Conservation (phyloP, 2,888 invertebrate species). For the Unio pictorum region DNA sequence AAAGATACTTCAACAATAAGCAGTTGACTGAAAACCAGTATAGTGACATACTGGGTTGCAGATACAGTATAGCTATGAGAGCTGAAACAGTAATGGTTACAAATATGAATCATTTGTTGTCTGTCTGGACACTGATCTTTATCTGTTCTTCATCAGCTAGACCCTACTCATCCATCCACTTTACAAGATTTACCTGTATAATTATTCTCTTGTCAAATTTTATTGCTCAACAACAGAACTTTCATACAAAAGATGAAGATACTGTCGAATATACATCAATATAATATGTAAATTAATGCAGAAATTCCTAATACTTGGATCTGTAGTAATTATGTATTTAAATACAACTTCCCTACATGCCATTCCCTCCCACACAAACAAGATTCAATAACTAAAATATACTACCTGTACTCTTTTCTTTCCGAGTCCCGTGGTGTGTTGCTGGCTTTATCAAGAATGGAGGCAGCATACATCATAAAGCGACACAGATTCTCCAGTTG, state of each 20-base stretch:
- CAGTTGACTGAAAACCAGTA: no score
- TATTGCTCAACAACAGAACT: neutral
- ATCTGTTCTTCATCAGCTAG: no score
- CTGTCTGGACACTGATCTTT: no score
- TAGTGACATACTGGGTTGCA: no score
- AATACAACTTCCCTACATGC: neutral
- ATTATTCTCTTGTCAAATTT: neutral
- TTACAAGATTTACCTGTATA: no score
- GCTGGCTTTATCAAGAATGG: conserved; percentile 48
- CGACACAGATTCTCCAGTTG: conserved; percentile 67
- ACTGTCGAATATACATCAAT: neutral
- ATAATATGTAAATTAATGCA: neutral
- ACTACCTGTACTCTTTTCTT: conserved; percentile 55
- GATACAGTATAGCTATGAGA: no score
- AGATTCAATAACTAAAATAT: neutral
- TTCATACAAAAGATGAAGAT: conserved; percentile 1
- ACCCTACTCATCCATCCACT: no score
- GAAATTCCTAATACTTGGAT: no score
- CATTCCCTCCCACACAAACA: neutral
- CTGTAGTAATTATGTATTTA: neutral
- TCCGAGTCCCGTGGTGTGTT: conserved; percentile 39
- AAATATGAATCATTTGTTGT: no score
- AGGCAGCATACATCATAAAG: conserved; percentile 58
- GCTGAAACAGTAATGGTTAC: no score
- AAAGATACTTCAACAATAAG: no score